Conservation (phyloP, 2,113 vertebrate genomes). For the Cephalopterus ornatus region DNA sequence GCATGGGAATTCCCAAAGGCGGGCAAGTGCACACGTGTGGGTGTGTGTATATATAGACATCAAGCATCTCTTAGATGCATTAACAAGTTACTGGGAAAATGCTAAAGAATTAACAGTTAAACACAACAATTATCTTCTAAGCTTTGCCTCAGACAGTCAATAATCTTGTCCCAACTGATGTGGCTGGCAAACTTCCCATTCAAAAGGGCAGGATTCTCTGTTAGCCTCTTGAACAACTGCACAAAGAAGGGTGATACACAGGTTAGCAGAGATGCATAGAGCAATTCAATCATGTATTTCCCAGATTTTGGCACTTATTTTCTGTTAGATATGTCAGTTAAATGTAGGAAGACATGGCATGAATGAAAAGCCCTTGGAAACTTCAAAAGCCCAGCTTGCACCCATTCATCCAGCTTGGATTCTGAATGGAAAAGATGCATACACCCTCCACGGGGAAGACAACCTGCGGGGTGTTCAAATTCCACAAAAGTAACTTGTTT, state of each 20-base stretch:
- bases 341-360: not conserved
- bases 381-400: not conserved
- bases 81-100: not conserved
- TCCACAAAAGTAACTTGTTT: not conserved
- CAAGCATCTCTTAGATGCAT: not conserved
- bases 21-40: not conserved
- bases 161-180: not conserved
- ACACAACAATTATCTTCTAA: not conserved
- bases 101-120: conserved; percentile 13
- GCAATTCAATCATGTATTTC: not conserved
- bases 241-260: not conserved
- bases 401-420: not conserved
- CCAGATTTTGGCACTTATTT: not conserved
- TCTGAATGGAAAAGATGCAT: not conserved
- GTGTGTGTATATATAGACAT: not conserved
- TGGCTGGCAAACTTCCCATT: not conserved
- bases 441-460: not conserved
- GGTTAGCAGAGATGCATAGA: not conserved
- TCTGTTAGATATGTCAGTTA: not conserved
- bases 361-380: not conserved
- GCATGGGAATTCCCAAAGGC: not conserved
- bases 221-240: not conserved
- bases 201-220: not conserved
- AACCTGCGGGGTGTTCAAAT: not conserved
- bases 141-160: not conserved